Evolutionary conservation across 2,888 invertebrate species (phyloP).

Genomic region (Ypsolopha scabrella): DNA sequence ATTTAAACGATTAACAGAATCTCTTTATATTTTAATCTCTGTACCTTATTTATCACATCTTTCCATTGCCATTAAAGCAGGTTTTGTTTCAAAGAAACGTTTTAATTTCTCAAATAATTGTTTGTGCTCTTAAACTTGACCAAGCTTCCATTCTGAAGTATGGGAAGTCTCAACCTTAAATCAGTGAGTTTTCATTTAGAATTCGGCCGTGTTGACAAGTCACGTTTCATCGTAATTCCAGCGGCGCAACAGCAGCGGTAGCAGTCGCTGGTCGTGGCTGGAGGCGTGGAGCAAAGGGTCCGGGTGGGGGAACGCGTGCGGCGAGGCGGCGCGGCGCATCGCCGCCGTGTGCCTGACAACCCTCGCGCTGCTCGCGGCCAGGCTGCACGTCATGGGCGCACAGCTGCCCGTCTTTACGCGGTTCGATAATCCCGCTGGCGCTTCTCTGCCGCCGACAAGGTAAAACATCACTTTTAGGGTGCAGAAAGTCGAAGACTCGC

Average conservation of each 20-base stretch:
- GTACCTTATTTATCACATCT: too few relatives aligned
- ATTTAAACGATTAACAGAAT: too few relatives aligned
- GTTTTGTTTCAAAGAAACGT: too few relatives aligned
- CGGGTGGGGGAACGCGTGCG: constrained; percentile 57
- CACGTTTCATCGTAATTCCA: constrained; percentile 12
- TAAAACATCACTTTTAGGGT: constrained; percentile 13
- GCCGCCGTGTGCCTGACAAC: constrained; percentile 85
- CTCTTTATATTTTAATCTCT: too few relatives aligned
- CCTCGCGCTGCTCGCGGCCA: constrained; percentile 81
- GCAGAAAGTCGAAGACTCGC: not conserved
- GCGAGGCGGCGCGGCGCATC: constrained; percentile 81
- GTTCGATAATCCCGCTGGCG: constrained; percentile 98
- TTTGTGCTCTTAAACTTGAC: too few relatives aligned
- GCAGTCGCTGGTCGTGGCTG: constrained; percentile 51
- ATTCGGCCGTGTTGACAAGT: too few relatives aligned
- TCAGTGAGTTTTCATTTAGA: too few relatives aligned
- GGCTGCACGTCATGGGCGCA: constrained; percentile 96
- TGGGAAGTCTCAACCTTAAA: too few relatives aligned
- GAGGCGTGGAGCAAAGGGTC: constrained; percentile 58
- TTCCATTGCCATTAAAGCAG: too few relatives aligned
- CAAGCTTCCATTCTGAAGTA: too few relatives aligned
- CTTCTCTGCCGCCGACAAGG: constrained; percentile 79
- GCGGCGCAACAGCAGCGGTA: constrained; percentile 39
- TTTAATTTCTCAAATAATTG: too few relatives aligned
- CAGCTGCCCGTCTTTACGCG: constrained; percentile 95